phyloP scores from a whole-genome alignment of 2,113 vertebrate genomes.

The Elgaria multicarinata region DNA sequence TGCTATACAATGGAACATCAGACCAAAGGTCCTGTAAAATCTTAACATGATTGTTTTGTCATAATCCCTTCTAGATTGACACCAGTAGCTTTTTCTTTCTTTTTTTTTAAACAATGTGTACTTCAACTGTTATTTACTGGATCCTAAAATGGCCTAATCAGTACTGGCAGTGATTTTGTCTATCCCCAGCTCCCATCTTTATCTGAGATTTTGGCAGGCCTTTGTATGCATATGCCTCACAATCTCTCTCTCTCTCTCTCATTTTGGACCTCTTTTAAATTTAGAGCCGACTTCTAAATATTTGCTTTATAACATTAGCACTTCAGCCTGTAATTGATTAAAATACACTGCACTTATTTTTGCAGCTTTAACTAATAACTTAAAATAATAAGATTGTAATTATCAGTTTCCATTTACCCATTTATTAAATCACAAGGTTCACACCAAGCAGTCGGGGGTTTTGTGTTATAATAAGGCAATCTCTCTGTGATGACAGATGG shows the following conservation, averaged over 20 bases:
- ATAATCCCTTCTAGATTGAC: conserved; percentile 17
- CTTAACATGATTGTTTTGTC: conserved; percentile 8
- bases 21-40: background rate
- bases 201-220: conserved; percentile 53
- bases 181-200: conserved; percentile 45
- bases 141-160: conserved; percentile 35
- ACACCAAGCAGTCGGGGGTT: conserved; percentile 81
- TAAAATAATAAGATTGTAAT: conserved; percentile 87
- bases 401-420: conserved; percentile 84
- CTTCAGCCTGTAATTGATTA: conserved; percentile 78
- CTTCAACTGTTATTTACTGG: conserved; percentile 48
- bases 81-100: conserved; percentile 42
- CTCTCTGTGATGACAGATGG: conserved; percentile 94
- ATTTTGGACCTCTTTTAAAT: conserved; percentile 64
- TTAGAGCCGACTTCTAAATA: conserved; percentile 62
- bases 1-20: background rate
- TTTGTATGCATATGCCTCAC: conserved; percentile 41
- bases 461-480: conserved; percentile 92
- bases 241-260: conserved; percentile 45
- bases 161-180: conserved; percentile 52
- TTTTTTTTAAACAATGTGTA: conserved; percentile 32
- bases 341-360: conserved; percentile 72
- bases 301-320: conserved; percentile 63
- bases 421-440: conserved; percentile 85
- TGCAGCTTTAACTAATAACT: conserved; percentile 81